Evolutionary conservation across 2,888 invertebrate genomes (phyloP), one percentile per base, ranked within the genome.

Genomic region (Eilema depressum): DNA sequence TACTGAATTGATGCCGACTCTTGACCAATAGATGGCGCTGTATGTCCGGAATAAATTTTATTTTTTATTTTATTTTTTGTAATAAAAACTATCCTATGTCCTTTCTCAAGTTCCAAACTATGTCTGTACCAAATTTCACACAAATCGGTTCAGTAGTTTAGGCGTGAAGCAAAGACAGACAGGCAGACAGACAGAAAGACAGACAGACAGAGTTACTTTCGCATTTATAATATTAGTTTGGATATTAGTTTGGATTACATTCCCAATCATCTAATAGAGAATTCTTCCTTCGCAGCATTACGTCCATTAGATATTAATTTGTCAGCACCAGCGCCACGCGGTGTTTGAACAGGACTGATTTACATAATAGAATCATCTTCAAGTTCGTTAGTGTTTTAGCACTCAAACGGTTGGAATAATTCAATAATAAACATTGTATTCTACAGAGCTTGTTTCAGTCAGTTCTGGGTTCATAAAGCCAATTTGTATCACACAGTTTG

Each of bases 321-420:
- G 63, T n/a, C 60, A 30, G 28, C 56, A 26, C 65, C 56, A 30
- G n/a, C n/a, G 5, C 23, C 66, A 60, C 69, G 60, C 65, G 56
- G 63, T 68, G 71, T 71, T 73, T 74, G 68, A 69, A 76, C 73
- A 76, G 77, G 69, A 69, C 62, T 56, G 62, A 82, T 85, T 83
- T 85, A 67, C 83, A 85, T 84, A 84, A 83, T 77, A 76, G 61
- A 80, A 85, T 84, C 75, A 80, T 77, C 75, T 75, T 73, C 41
- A 71, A 70, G 79, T 83, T 83, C 82, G 79, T 84, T 85, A 83
- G 78, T 75, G 76, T 75, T 74, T 75, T 71, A 66, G 59, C 60
- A 71, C 70, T 71, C 72, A 74, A 81, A 75, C 75, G 66, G 75
- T 63, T 66, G 17, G 75, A 74, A 74, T 80, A 82, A 82, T 80